These are phyloP conservation scores for Axea sp. DNA, from an alignment of 2,888 invertebrate genomes.

Conservation along the genomic window DNA sequence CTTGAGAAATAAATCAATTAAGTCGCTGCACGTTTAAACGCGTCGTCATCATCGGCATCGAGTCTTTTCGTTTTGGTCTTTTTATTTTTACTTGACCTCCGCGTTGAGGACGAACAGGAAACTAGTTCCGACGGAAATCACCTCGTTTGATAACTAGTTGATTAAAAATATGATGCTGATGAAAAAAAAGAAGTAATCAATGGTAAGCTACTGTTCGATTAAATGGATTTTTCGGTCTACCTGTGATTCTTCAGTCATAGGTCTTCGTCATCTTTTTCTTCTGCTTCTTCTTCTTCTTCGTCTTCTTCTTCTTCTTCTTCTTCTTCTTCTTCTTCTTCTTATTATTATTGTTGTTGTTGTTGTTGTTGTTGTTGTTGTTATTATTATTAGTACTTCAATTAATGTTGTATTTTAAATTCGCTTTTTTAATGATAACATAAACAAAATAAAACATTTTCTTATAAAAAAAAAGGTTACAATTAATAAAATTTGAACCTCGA, in stretches of 20 bases:
- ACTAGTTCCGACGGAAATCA: slow-evolving; percentile 60
- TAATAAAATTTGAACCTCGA: no score
- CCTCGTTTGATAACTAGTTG: slow-evolving; percentile 45
- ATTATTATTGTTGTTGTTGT: no score
- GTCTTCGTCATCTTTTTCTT: no score
- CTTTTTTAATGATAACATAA: no score
- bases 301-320: no score
- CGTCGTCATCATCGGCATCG: slow-evolving; percentile 71
- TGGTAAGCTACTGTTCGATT: slow-evolving; percentile 40
- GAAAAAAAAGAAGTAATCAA: slow-evolving; percentile 23
- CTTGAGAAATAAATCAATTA: slow-evolving; percentile 76
- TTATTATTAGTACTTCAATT: no score
- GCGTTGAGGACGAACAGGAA: slow-evolving; percentile 47
- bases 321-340: no score
- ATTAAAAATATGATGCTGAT: slow-evolving; percentile 18
- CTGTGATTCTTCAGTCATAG: slow-evolving; percentile 17
- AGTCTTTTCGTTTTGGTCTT: slow-evolving; percentile 29
- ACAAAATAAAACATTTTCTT: no score
- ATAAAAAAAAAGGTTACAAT: no score
- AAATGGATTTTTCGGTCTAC: slow-evolving; percentile 42
- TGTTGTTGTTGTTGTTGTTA: no score
- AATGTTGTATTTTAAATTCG: no score
- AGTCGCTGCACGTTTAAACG: slow-evolving; percentile 73
- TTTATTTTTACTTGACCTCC: slow-evolving; percentile 13
- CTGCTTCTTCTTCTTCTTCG: no score